A percentile compares a stretch with the other conserved stretches of the same genome.
Conservation (phyloP, 2,113 vertebrate genomes). For the Pyxicephalus adspersus region DNA sequence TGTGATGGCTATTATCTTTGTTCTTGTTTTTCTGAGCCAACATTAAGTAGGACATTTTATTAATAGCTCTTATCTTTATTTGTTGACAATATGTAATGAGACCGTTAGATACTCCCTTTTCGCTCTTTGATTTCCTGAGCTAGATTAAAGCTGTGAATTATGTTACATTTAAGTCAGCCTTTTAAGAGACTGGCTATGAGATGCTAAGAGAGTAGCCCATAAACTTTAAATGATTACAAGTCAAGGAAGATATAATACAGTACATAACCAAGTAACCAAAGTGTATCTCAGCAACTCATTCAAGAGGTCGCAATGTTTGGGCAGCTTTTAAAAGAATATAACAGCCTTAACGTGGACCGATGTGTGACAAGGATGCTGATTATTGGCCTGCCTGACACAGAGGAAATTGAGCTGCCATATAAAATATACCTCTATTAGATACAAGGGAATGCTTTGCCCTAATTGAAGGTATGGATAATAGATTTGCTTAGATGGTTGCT, state of each 20-base stretch:
- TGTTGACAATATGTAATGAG: conserved; percentile 44
- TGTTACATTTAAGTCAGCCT: conserved; percentile 15
- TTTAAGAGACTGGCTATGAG: not conserved
- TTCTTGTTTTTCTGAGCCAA: conserved; percentile 22
- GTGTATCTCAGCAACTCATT: conserved; percentile 12
- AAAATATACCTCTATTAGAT: conserved; percentile 11
- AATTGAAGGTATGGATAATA: too few species aligned
- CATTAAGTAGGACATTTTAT: conserved; percentile 43
- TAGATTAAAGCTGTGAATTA: conserved; percentile 40
- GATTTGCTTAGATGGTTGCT: too few species aligned
- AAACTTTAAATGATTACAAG: conserved; percentile 41
- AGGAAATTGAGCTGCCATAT: conserved; percentile 8
- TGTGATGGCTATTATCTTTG: conserved; percentile 15
- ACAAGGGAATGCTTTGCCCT: not conserved
- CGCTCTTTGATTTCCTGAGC: conserved; percentile 27
- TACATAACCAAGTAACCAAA: conserved; percentile 14
- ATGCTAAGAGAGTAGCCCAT: conserved; percentile 25
- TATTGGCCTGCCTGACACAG: not conserved
- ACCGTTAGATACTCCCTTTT: conserved; percentile 40
- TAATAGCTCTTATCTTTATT: conserved; percentile 33
- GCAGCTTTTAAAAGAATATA: conserved; percentile 13
- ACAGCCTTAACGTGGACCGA: not conserved
- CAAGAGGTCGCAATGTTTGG: conserved; percentile 18
- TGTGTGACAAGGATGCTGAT: conserved; percentile 25
- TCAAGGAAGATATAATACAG: conserved; percentile 29